Base-by-base conservation (phyloP, 2,797 vertebrate genomes). In the Danionella dracula region DNA sequence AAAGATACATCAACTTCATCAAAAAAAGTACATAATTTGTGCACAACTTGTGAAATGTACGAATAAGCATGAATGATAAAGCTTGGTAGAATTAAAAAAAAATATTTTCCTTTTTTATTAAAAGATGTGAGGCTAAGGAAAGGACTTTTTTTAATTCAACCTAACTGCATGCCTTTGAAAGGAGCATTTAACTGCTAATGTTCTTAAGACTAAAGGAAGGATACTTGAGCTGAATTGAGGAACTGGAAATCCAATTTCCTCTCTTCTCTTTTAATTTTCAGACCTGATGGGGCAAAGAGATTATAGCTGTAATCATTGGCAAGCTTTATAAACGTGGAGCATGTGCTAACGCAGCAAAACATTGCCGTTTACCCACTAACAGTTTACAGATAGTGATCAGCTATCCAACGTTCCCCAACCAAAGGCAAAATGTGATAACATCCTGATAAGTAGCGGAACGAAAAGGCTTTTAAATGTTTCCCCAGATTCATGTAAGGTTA, bases 191-290 rank as follows among this genome's bases (percentile, higher is more conserved):
- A 38, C 31, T 48, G 29, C 49, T 50, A 64, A 67, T 67, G 70
- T 68, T 45, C 38, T 70, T 73, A 73, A 73, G 59, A 68, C 63
- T 67, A 68, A 55, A 73, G 49, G 44, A 45, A 61, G 55, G 55
- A 61, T 67, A 48, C 66, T 73, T 41, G 63, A 58, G 70, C 61
- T 62, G 60, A 61, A 58, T 66, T 45, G 61, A 44, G 45, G 11
- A 5, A 20, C 48, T 54, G 35, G 46, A 67, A 76, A 76, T 75
- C 70, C 70, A 73, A 76, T 73, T 76, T 67, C 67, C 63, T 48
- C 13, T 70, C 62, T 53, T 64, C 59, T 57, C 51, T 68, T 76
- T 68, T 76, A 73, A 76, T 57, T 73, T 70, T 64, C 50, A 37
- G 63, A 31, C 17, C 42, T 48, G 58, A 67, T 70, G 66, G 70